These are phyloP conservation scores for Spialia ferax DNA, from an alignment of 2,888 invertebrate species.

Conservation along the genomic window DNA sequence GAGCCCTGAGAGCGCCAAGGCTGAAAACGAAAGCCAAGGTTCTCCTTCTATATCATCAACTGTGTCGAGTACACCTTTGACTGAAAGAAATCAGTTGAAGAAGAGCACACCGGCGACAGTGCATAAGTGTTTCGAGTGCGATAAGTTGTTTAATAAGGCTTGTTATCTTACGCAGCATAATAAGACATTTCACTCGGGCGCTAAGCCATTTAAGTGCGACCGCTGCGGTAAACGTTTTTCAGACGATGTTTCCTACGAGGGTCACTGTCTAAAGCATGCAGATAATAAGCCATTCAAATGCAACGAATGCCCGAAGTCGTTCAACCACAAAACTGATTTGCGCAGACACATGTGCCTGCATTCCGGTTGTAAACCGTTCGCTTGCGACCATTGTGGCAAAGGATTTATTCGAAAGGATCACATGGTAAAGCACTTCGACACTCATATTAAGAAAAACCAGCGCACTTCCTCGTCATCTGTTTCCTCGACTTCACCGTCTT, in stretches of 20 bases:
- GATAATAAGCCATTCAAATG: slow-evolving; percentile 96
- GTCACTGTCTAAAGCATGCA: slow-evolving; percentile 92
- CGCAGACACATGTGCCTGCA: slow-evolving; percentile 95
- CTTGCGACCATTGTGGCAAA: slow-evolving; percentile 93
- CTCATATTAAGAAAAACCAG: slow-evolving; percentile 89
- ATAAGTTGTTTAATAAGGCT: slow-evolving; percentile 94
- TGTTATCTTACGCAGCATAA: slow-evolving; percentile 97
- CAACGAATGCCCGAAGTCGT: slow-evolving; percentile 94
- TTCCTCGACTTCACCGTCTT: slow-evolving; percentile 59
- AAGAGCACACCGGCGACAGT: slow-evolving; percentile 62
- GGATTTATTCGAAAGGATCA: slow-evolving; percentile 97
- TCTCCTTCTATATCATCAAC: slow-evolving; percentile 73
- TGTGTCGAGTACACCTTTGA: slow-evolving; percentile 74
- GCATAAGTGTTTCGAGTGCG: slow-evolving; percentile 93
- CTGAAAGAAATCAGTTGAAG: slow-evolving; percentile 75
- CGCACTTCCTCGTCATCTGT: slow-evolving; percentile 66
- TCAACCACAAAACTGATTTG: slow-evolving; percentile 96
- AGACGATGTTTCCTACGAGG: slow-evolving; percentile 89
- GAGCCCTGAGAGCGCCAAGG: slow-evolving; percentile 79
- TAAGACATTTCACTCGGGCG: slow-evolving; percentile 95
- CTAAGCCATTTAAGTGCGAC: slow-evolving; percentile 94
- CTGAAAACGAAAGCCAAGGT: slow-evolving; percentile 69
- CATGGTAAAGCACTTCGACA: slow-evolving; percentile 95
- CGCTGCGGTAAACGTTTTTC: slow-evolving; percentile 95
- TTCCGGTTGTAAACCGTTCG: slow-evolving; percentile 94